phyloP scores from a whole-genome alignment of 2,888 invertebrate species.

The Ormyrus nitidulus region DNA sequence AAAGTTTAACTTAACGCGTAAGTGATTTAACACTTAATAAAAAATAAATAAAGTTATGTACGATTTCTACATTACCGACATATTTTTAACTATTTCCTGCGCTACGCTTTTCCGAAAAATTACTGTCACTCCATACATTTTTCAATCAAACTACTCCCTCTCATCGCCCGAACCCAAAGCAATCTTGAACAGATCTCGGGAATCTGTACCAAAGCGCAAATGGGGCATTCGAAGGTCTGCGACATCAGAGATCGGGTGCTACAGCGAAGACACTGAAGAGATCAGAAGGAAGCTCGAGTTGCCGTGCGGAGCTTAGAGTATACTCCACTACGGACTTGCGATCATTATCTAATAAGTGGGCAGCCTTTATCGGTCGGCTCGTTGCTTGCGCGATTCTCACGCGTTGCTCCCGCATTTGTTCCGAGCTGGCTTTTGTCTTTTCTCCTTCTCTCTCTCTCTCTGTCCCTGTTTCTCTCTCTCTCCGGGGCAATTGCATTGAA shows the following conservation, averaged over 20 bases:
- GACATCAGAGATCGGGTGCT: neutral
- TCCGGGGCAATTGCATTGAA: neutral
- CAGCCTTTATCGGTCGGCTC: constrained; percentile 29
- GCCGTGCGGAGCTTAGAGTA: neutral
- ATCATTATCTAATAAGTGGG: constrained; percentile 53
- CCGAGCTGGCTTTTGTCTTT: constrained; percentile 11
- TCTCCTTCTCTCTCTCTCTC: neutral
- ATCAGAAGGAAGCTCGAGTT: constrained; percentile 1
- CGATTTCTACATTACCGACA: too few relatives aligned
- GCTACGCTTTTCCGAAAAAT: neutral
- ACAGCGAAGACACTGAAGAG: neutral
- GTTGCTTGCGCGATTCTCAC: constrained; percentile 34
- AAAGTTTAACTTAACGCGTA: too few relatives aligned
- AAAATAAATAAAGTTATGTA: too few relatives aligned
- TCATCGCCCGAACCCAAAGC: constrained; percentile 18
- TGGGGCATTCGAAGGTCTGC: neutral
- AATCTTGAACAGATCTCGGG: neutral
- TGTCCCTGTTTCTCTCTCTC: neutral
- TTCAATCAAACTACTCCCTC: constrained; percentile 21
- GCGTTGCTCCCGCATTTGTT: constrained; percentile 21
- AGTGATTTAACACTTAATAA: too few relatives aligned
- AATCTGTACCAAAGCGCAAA: neutral
- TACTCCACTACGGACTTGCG: constrained; percentile 16
- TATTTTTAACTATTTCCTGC: too few relatives aligned
- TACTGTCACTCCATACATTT: neutral